phyloP scores from a whole-genome alignment of 2,113 vertebrate genomes.

The Pitta sordida region DNA sequence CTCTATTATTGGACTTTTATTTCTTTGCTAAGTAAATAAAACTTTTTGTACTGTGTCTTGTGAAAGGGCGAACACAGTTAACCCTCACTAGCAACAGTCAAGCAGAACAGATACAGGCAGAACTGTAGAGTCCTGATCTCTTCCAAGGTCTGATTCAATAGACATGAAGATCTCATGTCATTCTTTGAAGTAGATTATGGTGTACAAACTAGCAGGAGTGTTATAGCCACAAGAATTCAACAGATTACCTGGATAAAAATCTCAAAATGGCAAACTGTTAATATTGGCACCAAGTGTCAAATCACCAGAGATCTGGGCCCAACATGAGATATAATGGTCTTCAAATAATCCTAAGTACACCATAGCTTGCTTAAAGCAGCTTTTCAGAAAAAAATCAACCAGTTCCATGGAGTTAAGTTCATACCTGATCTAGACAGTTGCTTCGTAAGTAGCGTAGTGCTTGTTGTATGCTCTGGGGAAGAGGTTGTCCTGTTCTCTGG shows the following conservation, averaged over 20 bases:
- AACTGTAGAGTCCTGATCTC: neutral
- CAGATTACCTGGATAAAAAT: neutral
- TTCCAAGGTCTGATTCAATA: neutral
- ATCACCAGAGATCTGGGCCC: neutral
- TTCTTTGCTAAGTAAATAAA: slow-evolving; percentile 56
- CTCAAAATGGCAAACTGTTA: neutral
- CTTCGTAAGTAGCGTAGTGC: slow-evolving; percentile 88
- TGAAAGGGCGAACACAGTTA: slow-evolving; percentile 44
- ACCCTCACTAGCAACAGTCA: neutral
- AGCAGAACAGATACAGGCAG: neutral
- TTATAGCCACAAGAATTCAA: neutral
- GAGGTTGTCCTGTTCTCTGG: slow-evolving; percentile 92
- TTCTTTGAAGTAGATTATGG: neutral
- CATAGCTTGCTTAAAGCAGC: neutral
- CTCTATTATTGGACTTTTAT: slow-evolving; percentile 41
- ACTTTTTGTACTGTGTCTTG: slow-evolving; percentile 33
- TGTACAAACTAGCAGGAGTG: neutral
- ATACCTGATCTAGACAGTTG: slow-evolving; percentile 94
- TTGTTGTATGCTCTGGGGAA: slow-evolving; percentile 94
- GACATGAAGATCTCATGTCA: neutral
- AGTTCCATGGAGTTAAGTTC: neutral
- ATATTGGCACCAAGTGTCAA: neutral
- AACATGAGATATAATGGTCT: neutral
- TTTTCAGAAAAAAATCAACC: neutral
- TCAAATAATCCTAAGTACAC: neutral